Evolutionary conservation across 2,113 vertebrate genomes (phyloP), one percentile per base, ranked within the genome.

Genomic region (Pantherophis guttatus): DNA sequence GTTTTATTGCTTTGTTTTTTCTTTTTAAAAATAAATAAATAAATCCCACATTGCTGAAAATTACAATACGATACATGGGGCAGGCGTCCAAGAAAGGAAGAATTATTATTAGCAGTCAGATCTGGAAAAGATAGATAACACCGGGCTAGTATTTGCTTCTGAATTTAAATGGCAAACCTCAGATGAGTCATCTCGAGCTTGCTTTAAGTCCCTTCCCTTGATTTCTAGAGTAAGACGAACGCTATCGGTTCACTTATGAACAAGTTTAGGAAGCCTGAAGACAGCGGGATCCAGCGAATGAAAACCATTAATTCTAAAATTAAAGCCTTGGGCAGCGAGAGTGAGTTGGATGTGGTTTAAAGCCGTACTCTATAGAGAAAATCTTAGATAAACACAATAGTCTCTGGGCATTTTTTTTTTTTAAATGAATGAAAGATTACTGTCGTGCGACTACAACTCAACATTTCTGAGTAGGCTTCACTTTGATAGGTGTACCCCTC

Each of bases 41-140:
- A 65, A 29, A 29, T n/a, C 97, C 96, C 8, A 92, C 97, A 97
- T 96, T 96, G 96, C 97, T 97, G 96, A 96, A 98, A 97, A 97
- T 98, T 97, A 97, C 96, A 98, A 95, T 97, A 97, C n/a, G 15
- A 98, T 97, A 96, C 94, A 59, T 52, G 96, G 98, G 98, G 97
- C 97, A 95, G 50, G 50, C 93, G 93, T 95, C 97, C 97, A 97
- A 97, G 96, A 92, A 96, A 97, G 97, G 97, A 98, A 98, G 97
- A 97, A 97, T 97, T 97, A 97, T 96, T 97, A 97, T 97, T 96
- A 97, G 95, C 95, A 97, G 97, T 96, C 33, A 97, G 96, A 97
- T 98, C 97, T 98, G 97, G 96, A 96, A 93, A 92, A 93, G 96
- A 96, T 96, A 96, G 97, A 98, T 98, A 97, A 97, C 96, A 93